A percentile compares a stretch with the other conserved stretches of the same genome.
Evolutionary conservation across 1,140 invertebrate species (phyloP).

Genomic region (Cotesia typhae): DNA sequence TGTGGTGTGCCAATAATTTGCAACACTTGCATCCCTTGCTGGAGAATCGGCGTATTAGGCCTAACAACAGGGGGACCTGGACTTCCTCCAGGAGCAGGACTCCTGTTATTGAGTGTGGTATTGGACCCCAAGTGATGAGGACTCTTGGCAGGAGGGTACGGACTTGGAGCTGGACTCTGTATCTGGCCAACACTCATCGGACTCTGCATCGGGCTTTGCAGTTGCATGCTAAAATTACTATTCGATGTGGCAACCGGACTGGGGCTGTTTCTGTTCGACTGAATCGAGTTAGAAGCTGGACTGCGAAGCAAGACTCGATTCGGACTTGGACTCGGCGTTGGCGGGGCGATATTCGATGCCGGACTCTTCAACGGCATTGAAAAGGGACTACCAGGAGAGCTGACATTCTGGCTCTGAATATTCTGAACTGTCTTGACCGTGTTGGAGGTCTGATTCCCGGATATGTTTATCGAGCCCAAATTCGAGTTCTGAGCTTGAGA

Average conservation of each 20-base stretch:
- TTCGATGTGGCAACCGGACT: constrained; percentile 60
- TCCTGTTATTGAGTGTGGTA: constrained; percentile 52
- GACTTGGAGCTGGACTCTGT: constrained; percentile 63
- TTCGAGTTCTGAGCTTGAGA: constrained; percentile 51
- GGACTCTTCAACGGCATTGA: constrained; percentile 64
- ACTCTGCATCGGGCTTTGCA: constrained; percentile 65
- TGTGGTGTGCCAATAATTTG: constrained; percentile 63
- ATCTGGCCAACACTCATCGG: constrained; percentile 63
- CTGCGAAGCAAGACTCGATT: constrained; percentile 60
- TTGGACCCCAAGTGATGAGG: constrained; percentile 55
- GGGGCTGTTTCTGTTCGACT: constrained; percentile 61
- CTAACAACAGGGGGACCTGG: constrained; percentile 63
- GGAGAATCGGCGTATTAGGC: constrained; percentile 61
- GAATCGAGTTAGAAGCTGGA: constrained; percentile 64
- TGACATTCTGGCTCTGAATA: constrained; percentile 59
- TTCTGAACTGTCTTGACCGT: constrained; percentile 60
- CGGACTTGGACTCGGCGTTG: constrained; percentile 63
- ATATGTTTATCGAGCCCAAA: constrained; percentile 46
- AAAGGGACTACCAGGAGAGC: constrained; percentile 62
- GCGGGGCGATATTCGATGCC: constrained; percentile 63
- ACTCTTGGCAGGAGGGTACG: constrained; percentile 64
- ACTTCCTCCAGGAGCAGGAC: constrained; percentile 61
- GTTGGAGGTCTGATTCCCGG: constrained; percentile 50
- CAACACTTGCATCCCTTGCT: constrained; percentile 64
- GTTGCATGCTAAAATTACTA: constrained; percentile 58